Percentiles rank a stretch among this genome's conserved stretches.
Conservation (phyloP, 1,140 invertebrate genomes). For the Ceratosolen solmsi region DNA sequence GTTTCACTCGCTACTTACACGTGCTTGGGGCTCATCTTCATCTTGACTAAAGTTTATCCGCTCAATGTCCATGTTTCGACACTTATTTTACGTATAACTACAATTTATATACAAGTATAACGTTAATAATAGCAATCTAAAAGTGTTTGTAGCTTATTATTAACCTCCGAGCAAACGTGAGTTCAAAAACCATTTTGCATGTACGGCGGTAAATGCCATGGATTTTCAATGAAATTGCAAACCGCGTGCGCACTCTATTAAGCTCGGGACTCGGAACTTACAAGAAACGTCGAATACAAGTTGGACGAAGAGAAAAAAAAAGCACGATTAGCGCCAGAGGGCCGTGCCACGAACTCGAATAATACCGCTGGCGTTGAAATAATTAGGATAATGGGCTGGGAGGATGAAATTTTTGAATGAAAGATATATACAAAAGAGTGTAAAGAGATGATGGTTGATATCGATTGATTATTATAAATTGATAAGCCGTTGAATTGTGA, state of each 20-base stretch:
- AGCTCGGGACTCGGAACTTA: too few species aligned
- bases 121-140: background rate
- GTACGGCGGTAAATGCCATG: background rate
- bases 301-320: too few species aligned
- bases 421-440: too few species aligned
- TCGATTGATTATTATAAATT: too few species aligned
- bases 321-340: too few species aligned
- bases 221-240: background rate
- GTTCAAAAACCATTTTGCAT: background rate
- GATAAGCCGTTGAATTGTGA: too few species aligned
- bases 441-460: too few species aligned
- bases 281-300: too few species aligned
- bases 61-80: constrained; percentile 6
- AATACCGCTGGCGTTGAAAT: too few species aligned
- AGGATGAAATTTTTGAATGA: too few species aligned
- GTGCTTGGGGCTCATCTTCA: constrained; percentile 21
- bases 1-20: constrained; percentile 1
- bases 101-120: background rate
- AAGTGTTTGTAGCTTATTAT: background rate
- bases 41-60: background rate
- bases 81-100: background rate
- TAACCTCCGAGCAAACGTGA: background rate
- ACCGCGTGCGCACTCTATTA: background rate
- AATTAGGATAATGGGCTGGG: too few species aligned
- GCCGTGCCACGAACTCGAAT: too few species aligned